These are phyloP conservation scores for Tragelaphus imberbis DNA, from an alignment of 2,113 vertebrate species.

Conservation along the genomic window DNA sequence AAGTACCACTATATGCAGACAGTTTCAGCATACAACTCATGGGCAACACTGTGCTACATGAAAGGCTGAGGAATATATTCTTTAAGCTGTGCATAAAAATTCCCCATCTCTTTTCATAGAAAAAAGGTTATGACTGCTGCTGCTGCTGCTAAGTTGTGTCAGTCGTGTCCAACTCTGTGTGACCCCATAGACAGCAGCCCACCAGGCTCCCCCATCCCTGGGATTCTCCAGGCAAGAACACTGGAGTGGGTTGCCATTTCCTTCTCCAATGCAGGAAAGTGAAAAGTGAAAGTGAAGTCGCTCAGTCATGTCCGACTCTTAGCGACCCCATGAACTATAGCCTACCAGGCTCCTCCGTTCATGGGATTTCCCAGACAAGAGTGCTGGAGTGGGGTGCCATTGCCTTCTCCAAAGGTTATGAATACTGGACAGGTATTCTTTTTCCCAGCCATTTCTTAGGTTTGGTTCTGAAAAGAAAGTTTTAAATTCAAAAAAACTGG, in stretches of 20 bases:
- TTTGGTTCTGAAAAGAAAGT: conserved; percentile 46
- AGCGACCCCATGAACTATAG: too few relatives aligned
- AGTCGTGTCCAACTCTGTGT: accelerated
- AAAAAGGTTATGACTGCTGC: not conserved
- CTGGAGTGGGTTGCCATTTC: too few relatives aligned
- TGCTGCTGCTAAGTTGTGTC: too few relatives aligned
- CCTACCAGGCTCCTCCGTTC: too few relatives aligned
- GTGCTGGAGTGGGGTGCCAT: too few relatives aligned
- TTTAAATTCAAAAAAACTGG: conserved; percentile 55
- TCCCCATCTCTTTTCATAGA: not conserved
- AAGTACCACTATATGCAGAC: not conserved
- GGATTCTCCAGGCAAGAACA: too few relatives aligned
- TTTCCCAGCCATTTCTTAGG: not conserved
- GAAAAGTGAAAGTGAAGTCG: too few relatives aligned
- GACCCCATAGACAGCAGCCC: too few relatives aligned
- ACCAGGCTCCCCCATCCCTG: too few relatives aligned
- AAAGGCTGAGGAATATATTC: conserved; percentile 18
- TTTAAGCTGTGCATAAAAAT: not conserved
- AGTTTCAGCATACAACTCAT: conserved; percentile 5
- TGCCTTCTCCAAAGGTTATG: not conserved
- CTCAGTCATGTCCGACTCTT: too few relatives aligned
- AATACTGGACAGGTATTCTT: conserved; percentile 2
- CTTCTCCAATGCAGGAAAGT: too few relatives aligned
- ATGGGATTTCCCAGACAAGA: too few relatives aligned
- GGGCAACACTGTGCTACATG: not conserved